Evolutionary conservation across 2,888 invertebrate species (phyloP), one percentile per base, ranked within the genome.

Genomic region (Lacanobia wlatinum): DNA sequence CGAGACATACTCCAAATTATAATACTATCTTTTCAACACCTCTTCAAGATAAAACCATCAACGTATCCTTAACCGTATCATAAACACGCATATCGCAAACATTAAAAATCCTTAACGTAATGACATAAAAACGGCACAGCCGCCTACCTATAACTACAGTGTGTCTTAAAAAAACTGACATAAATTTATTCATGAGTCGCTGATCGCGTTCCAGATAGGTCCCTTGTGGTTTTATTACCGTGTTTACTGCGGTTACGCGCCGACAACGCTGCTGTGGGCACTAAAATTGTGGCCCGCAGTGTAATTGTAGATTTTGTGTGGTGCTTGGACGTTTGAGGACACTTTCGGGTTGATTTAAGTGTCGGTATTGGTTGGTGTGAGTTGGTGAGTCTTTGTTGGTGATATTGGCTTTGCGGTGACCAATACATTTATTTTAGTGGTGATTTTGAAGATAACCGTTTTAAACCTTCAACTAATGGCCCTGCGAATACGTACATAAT

Each of bases 141-240:
- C 50, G 52, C 58, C 59, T 60, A 21, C 70, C 70, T 59, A 69
- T 78, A 53, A 66, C 68, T 66, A 50, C 43, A 52, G 69, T 40
- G 38, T 64, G 63, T 79, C 69, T 73, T 78, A 66, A 83, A 80
- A 75, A 80, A 83, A 78, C 53, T 79, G 66, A 61, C 82, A 87
- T 87, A 90, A 90, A 90, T 90, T 90, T 90, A 90, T 90, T 90
- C 91, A 90, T 90, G 90, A 90, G 85, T 72, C 87, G 84, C 87
- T 88, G 91, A 91, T 90, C 90, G 89, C 78, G 80, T 84, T 85
- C 59, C 77, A 84, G 89, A 87, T 88, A 88, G 84, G 86, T 82
- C 84, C 87, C 84, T 84, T 80, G 85, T 66, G 85, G 87, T 90
- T 90, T 90, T 91, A 90, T 90, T 87, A 85, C 84, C 78, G 81